A percentile compares a stretch with the other conserved stretches of the same genome.
Evolutionary conservation across 2,888 invertebrate genomes (phyloP).

Genomic region (Amiota mariae): DNA sequence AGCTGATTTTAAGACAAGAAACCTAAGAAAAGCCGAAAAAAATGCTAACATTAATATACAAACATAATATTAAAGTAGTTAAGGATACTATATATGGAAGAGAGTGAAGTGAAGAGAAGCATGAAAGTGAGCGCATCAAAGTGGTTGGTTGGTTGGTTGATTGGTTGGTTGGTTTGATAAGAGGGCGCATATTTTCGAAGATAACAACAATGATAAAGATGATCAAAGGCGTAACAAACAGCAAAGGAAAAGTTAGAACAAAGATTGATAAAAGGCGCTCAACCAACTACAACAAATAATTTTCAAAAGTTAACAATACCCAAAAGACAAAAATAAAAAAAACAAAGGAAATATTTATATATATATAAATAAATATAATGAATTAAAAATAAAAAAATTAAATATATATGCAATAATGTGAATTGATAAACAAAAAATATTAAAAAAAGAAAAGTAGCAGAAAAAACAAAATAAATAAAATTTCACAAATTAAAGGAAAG

Average conservation of each 20-base stretch:
- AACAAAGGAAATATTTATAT: conserved; percentile 48
- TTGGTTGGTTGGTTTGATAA: no score
- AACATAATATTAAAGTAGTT: not conserved
- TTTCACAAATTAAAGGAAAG: conserved; percentile 44
- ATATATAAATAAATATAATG: conserved; percentile 64
- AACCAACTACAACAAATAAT: conserved; percentile 54
- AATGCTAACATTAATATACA: not conserved
- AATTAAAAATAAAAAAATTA: not conserved
- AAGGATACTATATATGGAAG: not conserved
- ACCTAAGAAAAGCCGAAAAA: not conserved
- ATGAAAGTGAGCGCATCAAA: not conserved
- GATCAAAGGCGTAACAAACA: conserved; percentile 29
- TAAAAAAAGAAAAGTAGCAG: conserved; percentile 50
- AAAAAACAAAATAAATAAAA: conserved; percentile 43
- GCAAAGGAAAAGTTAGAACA: conserved; percentile 11
- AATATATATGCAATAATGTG: conserved; percentile 59
- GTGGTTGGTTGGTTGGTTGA: no score
- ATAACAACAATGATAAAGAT: conserved; percentile 19
- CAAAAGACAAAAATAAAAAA: conserved; percentile 67
- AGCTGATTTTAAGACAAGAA: conserved; percentile 1
- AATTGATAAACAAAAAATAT: conserved; percentile 64
- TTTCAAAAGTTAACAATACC: conserved; percentile 71
- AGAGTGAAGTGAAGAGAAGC: not conserved
- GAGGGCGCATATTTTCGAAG: conserved; percentile 5
- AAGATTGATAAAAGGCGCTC: conserved; percentile 39